Conservation (phyloP, 2,888 invertebrate genomes). For the Eugnorisma glareosa region DNA sequence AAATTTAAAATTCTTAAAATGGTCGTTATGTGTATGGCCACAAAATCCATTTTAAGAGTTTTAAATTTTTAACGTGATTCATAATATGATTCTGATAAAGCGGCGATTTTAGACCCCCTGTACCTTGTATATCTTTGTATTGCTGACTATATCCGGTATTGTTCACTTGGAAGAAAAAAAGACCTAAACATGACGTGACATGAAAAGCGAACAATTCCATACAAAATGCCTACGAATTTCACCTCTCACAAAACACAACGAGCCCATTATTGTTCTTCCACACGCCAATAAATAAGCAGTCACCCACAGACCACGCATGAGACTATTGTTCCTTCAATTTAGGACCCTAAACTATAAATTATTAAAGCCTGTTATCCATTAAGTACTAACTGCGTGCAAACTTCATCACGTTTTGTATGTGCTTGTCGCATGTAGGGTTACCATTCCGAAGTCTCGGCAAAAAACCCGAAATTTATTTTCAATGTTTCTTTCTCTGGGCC, state of each 20-base stretch:
- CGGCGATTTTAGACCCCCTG: too few relatives aligned
- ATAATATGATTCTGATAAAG: too few relatives aligned
- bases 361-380: constrained; percentile 50
- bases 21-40: too few relatives aligned
- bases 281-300: constrained; percentile 50
- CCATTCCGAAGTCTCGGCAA: background rate
- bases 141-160: background rate
- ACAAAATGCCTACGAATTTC: constrained; percentile 24
- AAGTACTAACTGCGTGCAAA: constrained; percentile 58
- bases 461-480: background rate
- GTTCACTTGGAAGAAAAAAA: background rate
- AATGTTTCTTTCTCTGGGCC: background rate
- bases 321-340: constrained; percentile 60
- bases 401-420: constrained; percentile 52
- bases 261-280: constrained; percentile 21
- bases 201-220: background rate
- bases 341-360: constrained; percentile 52
- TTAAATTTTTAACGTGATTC: too few relatives aligned
- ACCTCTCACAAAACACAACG: constrained; percentile 29
- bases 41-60: too few relatives aligned
- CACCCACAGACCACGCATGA: constrained; percentile 42
- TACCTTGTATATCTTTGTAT: background rate
- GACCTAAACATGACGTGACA: background rate
- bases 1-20: too few relatives aligned
- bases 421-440: constrained; percentile 26